These are phyloP conservation scores for Scylla paramamosain DNA, from an alignment of 1,140 invertebrate species.

Conservation along the genomic window DNA sequence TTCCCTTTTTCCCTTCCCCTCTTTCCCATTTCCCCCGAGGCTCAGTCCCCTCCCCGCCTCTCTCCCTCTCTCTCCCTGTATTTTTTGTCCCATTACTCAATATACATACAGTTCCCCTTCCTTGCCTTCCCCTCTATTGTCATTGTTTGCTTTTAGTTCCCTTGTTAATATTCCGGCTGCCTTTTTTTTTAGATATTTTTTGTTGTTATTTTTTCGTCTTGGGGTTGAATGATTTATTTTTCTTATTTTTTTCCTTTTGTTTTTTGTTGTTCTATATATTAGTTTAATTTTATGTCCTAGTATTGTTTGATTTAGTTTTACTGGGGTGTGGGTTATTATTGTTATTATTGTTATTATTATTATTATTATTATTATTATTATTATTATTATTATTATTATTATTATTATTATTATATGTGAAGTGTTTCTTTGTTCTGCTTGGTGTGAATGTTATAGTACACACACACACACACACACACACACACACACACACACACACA, in stretches of 20 bases:
- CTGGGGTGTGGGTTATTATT: not conserved
- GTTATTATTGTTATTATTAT: too few relatives aligned
- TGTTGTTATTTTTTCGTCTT: too few relatives aligned
- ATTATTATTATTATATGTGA: not conserved
- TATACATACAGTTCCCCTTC: not conserved
- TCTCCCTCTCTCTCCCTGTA: not conserved
- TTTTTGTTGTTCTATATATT: not conserved
- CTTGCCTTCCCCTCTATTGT: not conserved
- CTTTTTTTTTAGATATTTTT: too few relatives aligned
- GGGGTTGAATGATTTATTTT: too few relatives aligned
- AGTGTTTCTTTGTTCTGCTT: too few relatives aligned
- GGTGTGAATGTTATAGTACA: not conserved
- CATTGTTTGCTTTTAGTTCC: too few relatives aligned
- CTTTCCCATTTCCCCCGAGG: not conserved
- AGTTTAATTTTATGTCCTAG: not conserved
- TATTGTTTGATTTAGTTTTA: not conserved
- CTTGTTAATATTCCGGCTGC: too few relatives aligned
- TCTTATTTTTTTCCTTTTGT: too few relatives aligned
- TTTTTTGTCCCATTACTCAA: not conserved
- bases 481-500: not conserved
- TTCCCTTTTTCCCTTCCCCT: not conserved
- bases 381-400: too few relatives aligned
- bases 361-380: too few relatives aligned
- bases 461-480: constrained; percentile 34
- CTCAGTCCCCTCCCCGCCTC: not conserved